phyloP scores from a whole-genome alignment of 2,888 invertebrate species.

The Nipponacmea schrenckii region DNA sequence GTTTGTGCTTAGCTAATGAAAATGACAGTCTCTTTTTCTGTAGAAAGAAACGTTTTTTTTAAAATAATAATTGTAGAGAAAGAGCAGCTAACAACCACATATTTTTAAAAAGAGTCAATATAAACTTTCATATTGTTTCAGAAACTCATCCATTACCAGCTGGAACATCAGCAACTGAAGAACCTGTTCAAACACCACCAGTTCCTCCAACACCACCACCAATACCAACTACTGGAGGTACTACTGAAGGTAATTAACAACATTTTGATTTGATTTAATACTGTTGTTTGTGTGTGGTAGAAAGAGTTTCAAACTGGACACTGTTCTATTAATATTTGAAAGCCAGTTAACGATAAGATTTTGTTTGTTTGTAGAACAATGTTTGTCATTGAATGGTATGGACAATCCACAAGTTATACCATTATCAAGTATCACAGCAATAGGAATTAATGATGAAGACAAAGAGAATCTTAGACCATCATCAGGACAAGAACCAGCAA shows the following conservation, averaged over 20 bases:
- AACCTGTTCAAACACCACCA: background rate
- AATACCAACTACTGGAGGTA: background rate
- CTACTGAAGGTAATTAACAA: too few relatives aligned
- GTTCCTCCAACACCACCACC: background rate
- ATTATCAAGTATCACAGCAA: background rate
- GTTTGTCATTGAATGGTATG: background rate
- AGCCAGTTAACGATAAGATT: background rate
- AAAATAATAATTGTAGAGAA: too few relatives aligned
- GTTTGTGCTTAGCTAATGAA: background rate
- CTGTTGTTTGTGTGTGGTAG: too few relatives aligned
- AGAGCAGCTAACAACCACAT: too few relatives aligned
- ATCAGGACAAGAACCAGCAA: background rate
- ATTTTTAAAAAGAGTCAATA: too few relatives aligned
- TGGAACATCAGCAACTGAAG: constrained; percentile 1
- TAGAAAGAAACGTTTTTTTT: too few relatives aligned
- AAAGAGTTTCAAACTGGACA: too few relatives aligned
- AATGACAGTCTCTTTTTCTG: background rate
- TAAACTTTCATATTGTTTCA: too few relatives aligned
- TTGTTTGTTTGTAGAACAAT: background rate
- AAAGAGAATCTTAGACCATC: background rate
- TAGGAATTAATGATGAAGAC: background rate
- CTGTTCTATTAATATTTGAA: too few relatives aligned
- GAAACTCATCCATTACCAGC: background rate
- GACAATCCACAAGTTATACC: background rate
- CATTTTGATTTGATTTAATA: too few relatives aligned